A percentile compares a stretch with the other conserved stretches of the same genome.
phyloP scores from a whole-genome alignment of 2,888 invertebrate species.

The Amphipoea lucens region DNA sequence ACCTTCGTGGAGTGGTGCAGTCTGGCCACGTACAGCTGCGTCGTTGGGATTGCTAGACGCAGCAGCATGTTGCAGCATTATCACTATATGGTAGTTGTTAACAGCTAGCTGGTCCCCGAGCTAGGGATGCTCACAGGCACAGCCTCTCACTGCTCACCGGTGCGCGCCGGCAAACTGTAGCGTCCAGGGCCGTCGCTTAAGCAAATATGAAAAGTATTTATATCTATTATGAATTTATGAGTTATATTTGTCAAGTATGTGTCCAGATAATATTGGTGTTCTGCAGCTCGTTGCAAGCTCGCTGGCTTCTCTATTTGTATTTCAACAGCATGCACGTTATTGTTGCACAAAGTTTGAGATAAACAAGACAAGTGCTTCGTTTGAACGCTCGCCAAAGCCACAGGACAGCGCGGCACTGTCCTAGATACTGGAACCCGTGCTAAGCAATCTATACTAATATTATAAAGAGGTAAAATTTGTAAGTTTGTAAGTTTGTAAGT shows the following conservation, averaged over 20 bases:
- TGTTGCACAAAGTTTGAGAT: constrained; percentile 43
- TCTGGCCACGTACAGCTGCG: no score
- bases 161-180: background rate
- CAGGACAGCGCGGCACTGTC: background rate
- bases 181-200: background rate
- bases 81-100: background rate
- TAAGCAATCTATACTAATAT: no score
- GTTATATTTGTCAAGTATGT: background rate
- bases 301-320: constrained; percentile 27
- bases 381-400: constrained; percentile 46
- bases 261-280: background rate
- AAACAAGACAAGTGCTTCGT: constrained; percentile 26
- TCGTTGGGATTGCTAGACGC: no score
- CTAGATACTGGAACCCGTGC: constrained; percentile 24
- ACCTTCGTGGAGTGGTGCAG: no score
- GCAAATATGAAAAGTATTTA: background rate
- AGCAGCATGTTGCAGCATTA: background rate
- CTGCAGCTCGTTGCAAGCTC: constrained; percentile 1
- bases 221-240: background rate
- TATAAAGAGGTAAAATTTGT: no score
- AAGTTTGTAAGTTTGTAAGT: no score
- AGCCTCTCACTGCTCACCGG: background rate
- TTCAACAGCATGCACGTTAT: constrained; percentile 16
- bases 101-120: background rate
- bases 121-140: background rate